Evolutionary conservation across 2,113 vertebrate species (phyloP), one percentile per base, ranked within the genome.

Genomic region (Lepus europaeus): DNA sequence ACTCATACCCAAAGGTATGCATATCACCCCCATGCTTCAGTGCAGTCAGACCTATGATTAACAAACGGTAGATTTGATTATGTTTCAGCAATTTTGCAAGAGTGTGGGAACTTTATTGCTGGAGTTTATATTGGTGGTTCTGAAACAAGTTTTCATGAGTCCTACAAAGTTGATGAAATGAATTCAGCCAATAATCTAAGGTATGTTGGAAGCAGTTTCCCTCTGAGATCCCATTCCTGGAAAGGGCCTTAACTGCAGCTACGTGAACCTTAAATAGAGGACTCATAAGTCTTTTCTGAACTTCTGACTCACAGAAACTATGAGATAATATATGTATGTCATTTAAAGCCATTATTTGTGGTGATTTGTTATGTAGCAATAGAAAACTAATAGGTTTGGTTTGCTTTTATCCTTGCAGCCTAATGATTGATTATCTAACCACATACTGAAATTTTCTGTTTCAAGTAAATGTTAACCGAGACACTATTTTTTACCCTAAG

Each of bases 381-480:
- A 77, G 76, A 91, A 94, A 89, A 51, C 13, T 6, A 85, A 27
- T 1, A 56, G 6, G 22, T 64, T 96, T 68, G 45, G 4, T 83
- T 94, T 85, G 3, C 39, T 88, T 89, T 82, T 31, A 74, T 88
- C 23, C 45, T 66, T 95, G 53, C 51, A 87, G 23, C 76, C 17
- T 87, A 85, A 77, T 64, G 17, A 79, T 95, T 56, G n/a, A 86
- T 89, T 93, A 91, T 68, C 23, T 76, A 92, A 76, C 13, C 33
- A 82, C 8, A 68, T 89, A 87, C 27, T 70, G 39, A 76, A 9
- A 22, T 61, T 90, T 93, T 92, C 39, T 69, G 19, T 87, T 93
- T 56, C 29, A 59, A 90, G 4, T 10, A 53, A 64, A 51, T 33
- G 68, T 33, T 59, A 78, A 86, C 64, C 29, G 20, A 94, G 63